Conservation (phyloP, 1,140 invertebrate species). For the Nylanderia fulva region DNA sequence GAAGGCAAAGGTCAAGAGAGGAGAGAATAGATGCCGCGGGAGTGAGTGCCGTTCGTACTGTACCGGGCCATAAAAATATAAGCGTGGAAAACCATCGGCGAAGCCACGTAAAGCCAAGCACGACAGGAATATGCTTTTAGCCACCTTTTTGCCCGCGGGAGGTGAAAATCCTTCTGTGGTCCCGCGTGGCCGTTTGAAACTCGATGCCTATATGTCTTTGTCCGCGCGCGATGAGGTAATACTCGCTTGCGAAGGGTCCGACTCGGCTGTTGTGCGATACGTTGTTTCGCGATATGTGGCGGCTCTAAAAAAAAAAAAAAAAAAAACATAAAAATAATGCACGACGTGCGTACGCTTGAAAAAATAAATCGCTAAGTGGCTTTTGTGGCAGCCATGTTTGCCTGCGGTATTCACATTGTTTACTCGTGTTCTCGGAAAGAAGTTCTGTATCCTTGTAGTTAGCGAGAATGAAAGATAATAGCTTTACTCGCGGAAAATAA, state of each 20-base stretch:
- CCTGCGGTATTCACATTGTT: constrained; percentile 31
- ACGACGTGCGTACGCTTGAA: background rate
- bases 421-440: background rate
- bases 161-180: constrained; percentile 59
- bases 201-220: constrained; percentile 47
- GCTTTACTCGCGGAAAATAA: constrained; percentile 14
- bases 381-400: background rate
- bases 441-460: constrained; percentile 10
- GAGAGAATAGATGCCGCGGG: constrained; percentile 64
- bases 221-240: constrained; percentile 13
- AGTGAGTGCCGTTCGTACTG: constrained; percentile 55
- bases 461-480: constrained; percentile 22
- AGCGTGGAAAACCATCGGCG: constrained; percentile 64
- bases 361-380: constrained; percentile 50
- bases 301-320: constrained; percentile 1
- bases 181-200: constrained; percentile 59
- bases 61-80: constrained; percentile 76
- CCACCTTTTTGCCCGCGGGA: constrained; percentile 70
- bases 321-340: constrained; percentile 6
- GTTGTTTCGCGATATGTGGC: background rate
- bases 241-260: background rate
- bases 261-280: constrained; percentile 6
- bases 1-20: constrained; percentile 57
- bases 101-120: constrained; percentile 74
- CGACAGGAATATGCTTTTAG: constrained; percentile 80